A percentile compares a stretch with the other conserved stretches of the same genome.
Evolutionary conservation across 64 coral and sea anemone genomes (phyloP).

Genomic region (Trachythela sp.): DNA sequence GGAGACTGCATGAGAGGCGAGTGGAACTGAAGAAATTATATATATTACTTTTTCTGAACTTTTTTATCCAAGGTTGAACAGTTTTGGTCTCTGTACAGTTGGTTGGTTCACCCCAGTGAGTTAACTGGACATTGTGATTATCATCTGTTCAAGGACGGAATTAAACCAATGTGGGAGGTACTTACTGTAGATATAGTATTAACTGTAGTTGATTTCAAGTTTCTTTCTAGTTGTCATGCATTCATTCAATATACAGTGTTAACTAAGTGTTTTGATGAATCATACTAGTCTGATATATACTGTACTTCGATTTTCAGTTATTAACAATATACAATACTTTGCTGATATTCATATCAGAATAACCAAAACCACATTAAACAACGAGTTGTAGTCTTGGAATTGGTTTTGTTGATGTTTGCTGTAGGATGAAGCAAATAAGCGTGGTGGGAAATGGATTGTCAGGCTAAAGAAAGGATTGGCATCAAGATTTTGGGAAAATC

Average conservation of each 20-base stretch:
- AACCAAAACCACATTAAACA: background rate
- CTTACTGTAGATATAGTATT: background rate
- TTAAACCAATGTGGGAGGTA: conserved; percentile 99
- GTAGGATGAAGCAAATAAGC: conserved; percentile 95
- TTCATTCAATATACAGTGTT: no score
- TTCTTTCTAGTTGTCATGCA: no score
- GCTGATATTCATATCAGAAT: background rate
- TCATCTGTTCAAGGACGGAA: conserved; percentile 99
- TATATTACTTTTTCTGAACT: no score
- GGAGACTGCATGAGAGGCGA: no score
- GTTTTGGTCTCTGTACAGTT: conserved; percentile 92
- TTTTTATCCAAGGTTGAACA: conserved; percentile 71
- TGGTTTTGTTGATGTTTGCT: background rate
- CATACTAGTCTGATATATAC: no score
- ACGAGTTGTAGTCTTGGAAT: background rate
- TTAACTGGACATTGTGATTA: conserved; percentile 94
- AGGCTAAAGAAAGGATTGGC: conserved; percentile 93
- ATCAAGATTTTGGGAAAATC: conserved; percentile 97
- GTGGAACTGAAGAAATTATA: no score
- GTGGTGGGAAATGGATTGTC: conserved; percentile 98
- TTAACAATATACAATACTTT: no score
- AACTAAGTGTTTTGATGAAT: no score
- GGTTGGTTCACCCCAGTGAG: conserved; percentile 83
- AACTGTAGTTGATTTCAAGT: no score
- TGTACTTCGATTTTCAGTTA: background rate